Evolutionary conservation across 2,888 invertebrate genomes (phyloP).

Genomic region (Drosophila dives): DNA sequence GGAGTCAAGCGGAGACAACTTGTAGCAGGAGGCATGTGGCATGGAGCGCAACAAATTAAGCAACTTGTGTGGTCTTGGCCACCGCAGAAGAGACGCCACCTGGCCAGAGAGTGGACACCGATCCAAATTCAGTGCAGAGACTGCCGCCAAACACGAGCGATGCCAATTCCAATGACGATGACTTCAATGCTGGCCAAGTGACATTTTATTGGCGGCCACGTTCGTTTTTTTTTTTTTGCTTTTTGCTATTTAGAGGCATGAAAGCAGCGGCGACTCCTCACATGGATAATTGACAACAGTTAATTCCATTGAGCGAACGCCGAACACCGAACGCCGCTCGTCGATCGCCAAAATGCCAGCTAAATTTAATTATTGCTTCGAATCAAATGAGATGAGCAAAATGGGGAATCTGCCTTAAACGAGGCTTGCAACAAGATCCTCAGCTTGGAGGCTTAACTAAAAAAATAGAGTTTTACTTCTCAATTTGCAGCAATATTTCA

Average conservation of each 20-base stretch:
- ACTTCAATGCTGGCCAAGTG: conserved; percentile 59
- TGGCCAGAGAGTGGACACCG: conserved; percentile 50
- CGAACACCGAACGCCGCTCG: conserved; percentile 25
- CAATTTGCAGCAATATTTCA: too few species aligned
- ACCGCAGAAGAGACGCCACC: conserved; percentile 75
- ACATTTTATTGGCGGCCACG: conserved; percentile 73
- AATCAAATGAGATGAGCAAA: conserved; percentile 1
- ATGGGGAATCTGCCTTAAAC: conserved; percentile 16
- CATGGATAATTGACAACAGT: conserved; percentile 78
- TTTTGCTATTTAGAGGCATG: conserved; percentile 77
- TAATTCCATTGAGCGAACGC: conserved; percentile 74
- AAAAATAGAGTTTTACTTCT: background rate
- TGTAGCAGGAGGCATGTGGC: conserved; percentile 38
- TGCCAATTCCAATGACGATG: conserved; percentile 12
- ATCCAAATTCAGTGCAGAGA: conserved; percentile 66
- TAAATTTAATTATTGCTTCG: conserved; percentile 74
- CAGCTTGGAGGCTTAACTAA: background rate
- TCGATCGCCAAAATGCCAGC: conserved; percentile 44
- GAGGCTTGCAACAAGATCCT: too few species aligned
- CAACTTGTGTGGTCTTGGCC: conserved; percentile 75
- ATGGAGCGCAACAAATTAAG: conserved; percentile 77
- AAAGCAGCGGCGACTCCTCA: conserved; percentile 72
- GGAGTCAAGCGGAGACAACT: conserved; percentile 77
- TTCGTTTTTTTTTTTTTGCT: conserved; percentile 9
- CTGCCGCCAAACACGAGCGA: conserved; percentile 71